phyloP scores from a whole-genome alignment of 1,140 invertebrate genomes.

The Eupristina koningsbergeri region DNA sequence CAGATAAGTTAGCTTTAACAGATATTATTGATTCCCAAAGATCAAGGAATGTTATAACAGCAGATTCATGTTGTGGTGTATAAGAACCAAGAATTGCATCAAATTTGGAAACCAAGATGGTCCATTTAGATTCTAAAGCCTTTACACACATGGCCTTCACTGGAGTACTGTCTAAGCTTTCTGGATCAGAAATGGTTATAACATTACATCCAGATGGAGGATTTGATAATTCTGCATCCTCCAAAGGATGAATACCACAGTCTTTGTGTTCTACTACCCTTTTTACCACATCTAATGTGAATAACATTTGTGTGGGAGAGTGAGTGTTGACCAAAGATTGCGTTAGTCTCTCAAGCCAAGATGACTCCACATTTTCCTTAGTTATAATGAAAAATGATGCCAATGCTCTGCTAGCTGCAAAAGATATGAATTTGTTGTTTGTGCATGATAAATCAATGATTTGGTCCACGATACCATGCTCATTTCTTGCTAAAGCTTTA shows the following conservation, averaged over 20 bases:
- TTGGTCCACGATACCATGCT: conserved; percentile 86
- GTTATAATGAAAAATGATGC: conserved; percentile 88
- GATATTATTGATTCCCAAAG: conserved; percentile 93
- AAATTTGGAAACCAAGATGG: conserved; percentile 79
- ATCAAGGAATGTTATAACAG: conserved; percentile 84
- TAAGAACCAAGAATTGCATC: conserved; percentile 72
- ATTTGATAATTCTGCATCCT: conserved; percentile 74
- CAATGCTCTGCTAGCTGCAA: conserved; percentile 84
- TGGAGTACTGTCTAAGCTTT: conserved; percentile 85
- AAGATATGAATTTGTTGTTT: conserved; percentile 85
- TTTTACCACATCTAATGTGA: conserved; percentile 87
- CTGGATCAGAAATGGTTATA: conserved; percentile 82
- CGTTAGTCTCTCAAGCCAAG: conserved; percentile 82
- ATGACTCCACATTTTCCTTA: conserved; percentile 83
- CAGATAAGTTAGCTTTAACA: conserved; percentile 90
- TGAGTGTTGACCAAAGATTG: conserved; percentile 68
- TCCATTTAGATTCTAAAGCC: conserved; percentile 87
- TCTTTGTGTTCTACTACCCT: conserved; percentile 91
- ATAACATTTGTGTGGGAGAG: conserved; percentile 78
- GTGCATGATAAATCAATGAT: conserved; percentile 85
- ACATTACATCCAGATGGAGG: conserved; percentile 75
- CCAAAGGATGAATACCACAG: conserved; percentile 84
- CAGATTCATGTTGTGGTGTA: conserved; percentile 70
- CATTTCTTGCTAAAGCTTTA: conserved; percentile 84
- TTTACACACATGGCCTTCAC: conserved; percentile 89